Percentiles rank a stretch among this genome's conserved stretches.
phyloP scores from a whole-genome alignment of 1,140 invertebrate genomes.

The Pseudomyrmex dendroicus region DNA sequence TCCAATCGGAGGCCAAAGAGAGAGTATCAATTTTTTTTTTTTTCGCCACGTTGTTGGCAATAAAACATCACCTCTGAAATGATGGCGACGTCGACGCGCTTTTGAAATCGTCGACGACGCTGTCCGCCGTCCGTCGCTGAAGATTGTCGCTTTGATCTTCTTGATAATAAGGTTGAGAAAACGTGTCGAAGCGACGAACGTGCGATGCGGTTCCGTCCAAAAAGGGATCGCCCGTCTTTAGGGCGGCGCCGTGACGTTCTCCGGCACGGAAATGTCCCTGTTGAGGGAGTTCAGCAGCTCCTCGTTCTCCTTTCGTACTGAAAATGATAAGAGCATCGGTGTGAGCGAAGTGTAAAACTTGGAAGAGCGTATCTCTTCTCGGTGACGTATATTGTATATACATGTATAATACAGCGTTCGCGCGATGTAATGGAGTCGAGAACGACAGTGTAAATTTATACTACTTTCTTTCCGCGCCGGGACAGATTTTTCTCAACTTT shows the following conservation, averaged over 20 bases:
- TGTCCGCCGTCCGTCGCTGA: background rate
- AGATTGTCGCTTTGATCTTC: constrained; percentile 9
- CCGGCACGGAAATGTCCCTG: constrained; percentile 76
- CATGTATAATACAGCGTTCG: background rate
- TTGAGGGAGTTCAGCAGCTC: constrained; percentile 84
- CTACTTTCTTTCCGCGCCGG: background rate
- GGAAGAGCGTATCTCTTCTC: background rate
- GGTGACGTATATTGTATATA: background rate
- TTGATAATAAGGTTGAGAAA: background rate
- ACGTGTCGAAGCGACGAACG: constrained; percentile 44
- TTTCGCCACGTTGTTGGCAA: too few relatives aligned
- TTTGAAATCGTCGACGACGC: background rate
- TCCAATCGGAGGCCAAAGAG: too few relatives aligned
- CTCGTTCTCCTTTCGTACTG: constrained; percentile 85
- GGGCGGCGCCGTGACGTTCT: constrained; percentile 75
- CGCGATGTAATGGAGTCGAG: background rate
- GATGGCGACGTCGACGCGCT: background rate
- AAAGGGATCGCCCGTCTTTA: constrained; percentile 47
- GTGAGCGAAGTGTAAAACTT: constrained; percentile 15
- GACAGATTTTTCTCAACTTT: constrained; percentile 35
- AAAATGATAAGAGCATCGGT: constrained; percentile 22
- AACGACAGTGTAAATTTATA: constrained; percentile 2
- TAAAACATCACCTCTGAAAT: background rate
- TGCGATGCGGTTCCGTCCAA: constrained; percentile 51
- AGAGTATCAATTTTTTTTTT: background rate